These are phyloP conservation scores for Papilio polytes DNA, from an alignment of 1,140 invertebrate genomes.

Conservation along the genomic window DNA sequence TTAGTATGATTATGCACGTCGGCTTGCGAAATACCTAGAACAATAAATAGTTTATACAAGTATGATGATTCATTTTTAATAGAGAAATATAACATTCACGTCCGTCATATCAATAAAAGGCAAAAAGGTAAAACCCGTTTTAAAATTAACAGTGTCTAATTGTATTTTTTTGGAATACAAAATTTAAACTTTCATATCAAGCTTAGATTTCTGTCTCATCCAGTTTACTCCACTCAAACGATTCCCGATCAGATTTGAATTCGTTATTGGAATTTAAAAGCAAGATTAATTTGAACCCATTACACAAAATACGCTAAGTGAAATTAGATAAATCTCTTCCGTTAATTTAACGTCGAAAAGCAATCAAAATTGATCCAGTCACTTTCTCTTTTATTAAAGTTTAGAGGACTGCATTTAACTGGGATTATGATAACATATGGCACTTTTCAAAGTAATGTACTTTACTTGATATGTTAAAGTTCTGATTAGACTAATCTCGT, in stretches of 20 bases:
- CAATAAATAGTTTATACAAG: too few relatives aligned
- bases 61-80: too few relatives aligned
- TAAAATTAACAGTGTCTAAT: too few relatives aligned
- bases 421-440: neutral
- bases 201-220: neutral
- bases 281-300: conserved; percentile 30
- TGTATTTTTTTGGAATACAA: too few relatives aligned
- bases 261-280: conserved; percentile 24
- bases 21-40: too few relatives aligned
- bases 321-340: conserved; percentile 23
- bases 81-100: too few relatives aligned
- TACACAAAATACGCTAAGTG: conserved; percentile 10
- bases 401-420: neutral
- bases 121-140: too few relatives aligned
- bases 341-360: neutral
- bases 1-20: too few relatives aligned
- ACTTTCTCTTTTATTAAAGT: neutral
- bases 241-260: conserved; percentile 8
- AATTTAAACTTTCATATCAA: neutral
- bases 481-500: too few relatives aligned
- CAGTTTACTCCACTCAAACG: neutral
- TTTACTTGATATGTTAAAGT: too few relatives aligned
- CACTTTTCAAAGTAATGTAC: neutral
- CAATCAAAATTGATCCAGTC: conserved; percentile 1
- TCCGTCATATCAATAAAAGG: too few relatives aligned